A percentile compares a stretch with the other conserved stretches of the same genome.
Evolutionary conservation across 2,797 vertebrate genomes (phyloP).

Genomic region (Centroberyx gerrardi): DNA sequence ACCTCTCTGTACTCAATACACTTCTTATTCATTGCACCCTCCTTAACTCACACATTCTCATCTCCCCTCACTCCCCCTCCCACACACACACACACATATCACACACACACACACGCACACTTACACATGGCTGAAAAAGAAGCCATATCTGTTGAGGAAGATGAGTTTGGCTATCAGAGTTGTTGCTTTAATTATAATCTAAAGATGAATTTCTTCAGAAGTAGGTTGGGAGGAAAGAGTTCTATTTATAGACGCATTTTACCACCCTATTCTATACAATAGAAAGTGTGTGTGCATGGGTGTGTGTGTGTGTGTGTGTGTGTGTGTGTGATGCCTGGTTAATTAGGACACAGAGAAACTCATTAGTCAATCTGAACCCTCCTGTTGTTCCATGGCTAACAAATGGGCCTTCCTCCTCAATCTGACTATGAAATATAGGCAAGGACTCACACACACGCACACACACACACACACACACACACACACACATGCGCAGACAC

Average conservation of each 20-base stretch:
- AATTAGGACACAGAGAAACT: slow-evolving; percentile 91
- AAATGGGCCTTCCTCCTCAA: slow-evolving; percentile 81
- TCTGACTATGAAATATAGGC: slow-evolving; percentile 84
- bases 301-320: slow-evolving; percentile 35
- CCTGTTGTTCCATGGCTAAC: slow-evolving; percentile 87
- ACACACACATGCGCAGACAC: slow-evolving; percentile 11
- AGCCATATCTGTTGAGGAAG: slow-evolving; percentile 65
- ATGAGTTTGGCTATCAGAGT: slow-evolving; percentile 80
- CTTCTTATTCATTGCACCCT: slow-evolving; percentile 64
- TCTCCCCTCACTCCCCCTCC: slow-evolving; percentile 34
- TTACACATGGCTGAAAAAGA: slow-evolving; percentile 1
- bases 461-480: slow-evolving; percentile 15
- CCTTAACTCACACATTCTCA: slow-evolving; percentile 53
- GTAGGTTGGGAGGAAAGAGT: slow-evolving; percentile 85
- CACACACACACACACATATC: slow-evolving; percentile 13
- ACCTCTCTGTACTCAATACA: slow-evolving; percentile 39
- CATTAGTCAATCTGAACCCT: slow-evolving; percentile 91
- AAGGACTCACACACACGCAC: slow-evolving; percentile 30
- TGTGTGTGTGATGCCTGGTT: slow-evolving; percentile 81
- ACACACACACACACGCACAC: slow-evolving; percentile 27
- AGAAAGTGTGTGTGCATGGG: slow-evolving; percentile 42
- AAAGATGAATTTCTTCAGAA: slow-evolving; percentile 88
- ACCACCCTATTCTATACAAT: slow-evolving; percentile 75
- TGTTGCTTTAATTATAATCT: slow-evolving; percentile 90
- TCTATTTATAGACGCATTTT: slow-evolving; percentile 88